A percentile compares a stretch with the other conserved stretches of the same genome.
These are phyloP conservation scores for Chymomyza caudatula DNA, from an alignment of 2,888 invertebrate species.

Conservation along the genomic window DNA sequence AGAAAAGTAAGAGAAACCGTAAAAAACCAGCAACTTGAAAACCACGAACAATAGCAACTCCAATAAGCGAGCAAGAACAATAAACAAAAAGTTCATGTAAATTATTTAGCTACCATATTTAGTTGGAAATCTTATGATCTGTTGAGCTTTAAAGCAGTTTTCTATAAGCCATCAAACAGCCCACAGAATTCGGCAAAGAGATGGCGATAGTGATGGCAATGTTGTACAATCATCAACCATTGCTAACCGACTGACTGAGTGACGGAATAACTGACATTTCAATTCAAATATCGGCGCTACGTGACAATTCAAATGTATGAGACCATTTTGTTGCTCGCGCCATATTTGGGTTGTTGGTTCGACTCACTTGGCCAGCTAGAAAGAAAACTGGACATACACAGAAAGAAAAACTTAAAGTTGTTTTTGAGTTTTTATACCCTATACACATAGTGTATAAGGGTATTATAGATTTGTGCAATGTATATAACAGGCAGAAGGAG, in stretches of 20 bases:
- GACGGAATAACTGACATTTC: constrained; percentile 62
- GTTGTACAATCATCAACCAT: constrained; percentile 15
- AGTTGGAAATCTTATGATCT: constrained; percentile 64
- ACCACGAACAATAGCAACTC: constrained; percentile 51
- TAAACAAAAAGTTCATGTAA: constrained; percentile 64
- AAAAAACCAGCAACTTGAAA: constrained; percentile 53
- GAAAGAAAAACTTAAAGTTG: no score
- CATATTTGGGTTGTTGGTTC: constrained; percentile 37
- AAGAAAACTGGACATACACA: no score
- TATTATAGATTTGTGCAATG: no score
- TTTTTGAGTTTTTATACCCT: no score
- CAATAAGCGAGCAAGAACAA: constrained; percentile 40
- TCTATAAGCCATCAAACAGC: constrained; percentile 30
- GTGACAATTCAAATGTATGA: constrained; percentile 68
- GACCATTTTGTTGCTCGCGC: constrained; percentile 57
- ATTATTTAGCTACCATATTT: constrained; percentile 73
- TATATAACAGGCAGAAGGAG: no score
- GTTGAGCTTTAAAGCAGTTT: constrained; percentile 20
- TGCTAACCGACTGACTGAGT: neutral
- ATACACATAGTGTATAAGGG: no score
- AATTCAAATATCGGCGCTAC: constrained; percentile 64
- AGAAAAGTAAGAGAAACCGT: constrained; percentile 36
- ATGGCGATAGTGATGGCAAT: no score
- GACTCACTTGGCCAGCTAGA: no score
- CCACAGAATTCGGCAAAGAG: no score